These are phyloP conservation scores for Caretta caretta DNA, from an alignment of 2,113 vertebrate genomes.

Conservation along the genomic window DNA sequence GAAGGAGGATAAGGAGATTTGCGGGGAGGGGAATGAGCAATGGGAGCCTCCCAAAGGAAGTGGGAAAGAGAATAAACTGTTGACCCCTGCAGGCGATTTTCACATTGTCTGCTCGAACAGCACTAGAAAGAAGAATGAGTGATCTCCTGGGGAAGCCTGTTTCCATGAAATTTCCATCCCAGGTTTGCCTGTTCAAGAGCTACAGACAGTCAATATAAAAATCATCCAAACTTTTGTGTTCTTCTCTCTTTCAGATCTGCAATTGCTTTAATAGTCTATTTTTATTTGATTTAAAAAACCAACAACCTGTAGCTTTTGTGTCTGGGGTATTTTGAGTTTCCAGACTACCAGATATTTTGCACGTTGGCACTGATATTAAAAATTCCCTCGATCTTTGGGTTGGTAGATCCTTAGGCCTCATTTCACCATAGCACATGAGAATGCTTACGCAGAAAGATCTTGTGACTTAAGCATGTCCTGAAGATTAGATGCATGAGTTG, in stretches of 20 bases:
- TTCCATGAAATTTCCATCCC: not conserved
- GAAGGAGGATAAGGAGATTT: not conserved
- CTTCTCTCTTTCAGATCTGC: not conserved
- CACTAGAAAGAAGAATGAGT: not conserved
- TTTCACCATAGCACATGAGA: no score
- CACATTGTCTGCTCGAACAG: not conserved
- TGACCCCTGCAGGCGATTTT: not conserved
- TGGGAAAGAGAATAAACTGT: not conserved
- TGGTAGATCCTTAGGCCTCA: not conserved
- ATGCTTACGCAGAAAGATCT: no score
- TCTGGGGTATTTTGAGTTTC: not conserved
- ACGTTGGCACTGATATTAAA: not conserved
- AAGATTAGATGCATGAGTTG: no score
- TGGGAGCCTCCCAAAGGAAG: not conserved
- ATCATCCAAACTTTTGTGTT: not conserved
- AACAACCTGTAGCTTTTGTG: not conserved
- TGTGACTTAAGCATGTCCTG: no score
- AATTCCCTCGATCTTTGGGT: not conserved
- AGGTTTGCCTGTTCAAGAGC: not conserved
- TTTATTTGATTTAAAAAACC: not conserved
- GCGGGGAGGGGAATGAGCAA: not conserved
- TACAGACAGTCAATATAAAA: not conserved
- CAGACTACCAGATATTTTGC: not conserved
- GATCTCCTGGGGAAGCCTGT: not conserved
- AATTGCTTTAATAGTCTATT: not conserved